phyloP scores from a whole-genome alignment of 2,888 invertebrate genomes.

The Andrena chrysosceles region DNA sequence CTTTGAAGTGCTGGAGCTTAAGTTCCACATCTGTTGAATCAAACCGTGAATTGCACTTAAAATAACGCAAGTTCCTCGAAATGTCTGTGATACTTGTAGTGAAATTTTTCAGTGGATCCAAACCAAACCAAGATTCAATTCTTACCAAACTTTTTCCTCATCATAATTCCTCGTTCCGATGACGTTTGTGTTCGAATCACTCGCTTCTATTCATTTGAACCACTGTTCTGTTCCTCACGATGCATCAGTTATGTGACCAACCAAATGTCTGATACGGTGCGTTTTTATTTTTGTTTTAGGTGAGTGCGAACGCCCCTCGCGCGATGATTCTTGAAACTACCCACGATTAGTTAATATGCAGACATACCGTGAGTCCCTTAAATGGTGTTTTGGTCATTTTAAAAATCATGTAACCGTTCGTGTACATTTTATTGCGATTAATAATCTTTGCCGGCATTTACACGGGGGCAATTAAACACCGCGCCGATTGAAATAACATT shows the following conservation, averaged over 20 bases:
- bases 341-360: not conserved
- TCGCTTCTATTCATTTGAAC: not conserved
- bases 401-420: not conserved
- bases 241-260: not conserved
- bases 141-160: too few relatives aligned
- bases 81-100: not conserved
- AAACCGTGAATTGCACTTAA: not conserved
- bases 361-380: not conserved
- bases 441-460: not conserved
- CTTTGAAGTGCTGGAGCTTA: too few relatives aligned
- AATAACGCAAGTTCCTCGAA: not conserved
- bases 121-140: too few relatives aligned
- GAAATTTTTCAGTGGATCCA: not conserved
- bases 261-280: not conserved
- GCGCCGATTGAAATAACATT: constrained; percentile 14
- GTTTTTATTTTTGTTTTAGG: not conserved
- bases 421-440: not conserved
- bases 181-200: too few relatives aligned
- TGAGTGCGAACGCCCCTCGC: not conserved
- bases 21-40: not conserved
- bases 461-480: not conserved
- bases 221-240: not conserved
- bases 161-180: too few relatives aligned
- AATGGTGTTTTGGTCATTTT: not conserved
- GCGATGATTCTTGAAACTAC: not conserved